Evolutionary conservation across 1,140 invertebrate genomes (phyloP), one percentile per base, ranked within the genome.

Genomic region (Phymorhynchus buccinoides): DNA sequence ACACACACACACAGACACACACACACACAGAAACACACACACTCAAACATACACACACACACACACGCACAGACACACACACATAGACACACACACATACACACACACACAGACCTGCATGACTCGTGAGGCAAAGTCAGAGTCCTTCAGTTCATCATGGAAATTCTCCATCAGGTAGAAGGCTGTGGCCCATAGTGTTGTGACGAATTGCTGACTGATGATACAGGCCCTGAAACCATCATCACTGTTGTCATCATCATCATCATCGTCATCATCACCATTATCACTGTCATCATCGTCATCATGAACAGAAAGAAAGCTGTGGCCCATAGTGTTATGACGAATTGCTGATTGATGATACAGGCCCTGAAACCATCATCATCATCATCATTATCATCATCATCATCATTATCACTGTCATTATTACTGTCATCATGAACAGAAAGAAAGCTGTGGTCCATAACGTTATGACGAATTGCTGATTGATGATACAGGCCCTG

Each of bases 361-460:
- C 90, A 90, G 18, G 90, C 88, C 56, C 93, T 94, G 88, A 80
- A 88, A 86, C n/a, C n/a, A n/a, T n/a, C n/a, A n/a, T n/a, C n/a
- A n/a, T n/a, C n/a, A n/a, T n/a, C n/a, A n/a, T n/a, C n/a, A n/a
- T n/a, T n/a, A n/a, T n/a, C n/a, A n/a, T n/a, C n/a, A n/a, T n/a
- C n/a, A n/a, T n/a, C n/a, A n/a, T n/a, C n/a, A n/a, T n/a, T n/a
- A n/a, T n/a, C n/a, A n/a, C n/a, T n/a, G n/a, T n/a, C n/a, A n/a
- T n/a, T n/a, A n/a, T n/a, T n/a, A n/a, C n/a, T n/a, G n/a, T n/a
- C n/a, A n/a, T n/a, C n/a, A n/a, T n/a, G n/a, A n/a, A n/a, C n/a
- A n/a, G n/a, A n/a, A n/a, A n/a, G 92, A 96, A 96, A 68, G 95
- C 94, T 52, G 96, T 90, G 42, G 95, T 94, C 96, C 96, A 96